Conservation (phyloP, 2,888 invertebrate genomes). For the Sesia apiformis region DNA sequence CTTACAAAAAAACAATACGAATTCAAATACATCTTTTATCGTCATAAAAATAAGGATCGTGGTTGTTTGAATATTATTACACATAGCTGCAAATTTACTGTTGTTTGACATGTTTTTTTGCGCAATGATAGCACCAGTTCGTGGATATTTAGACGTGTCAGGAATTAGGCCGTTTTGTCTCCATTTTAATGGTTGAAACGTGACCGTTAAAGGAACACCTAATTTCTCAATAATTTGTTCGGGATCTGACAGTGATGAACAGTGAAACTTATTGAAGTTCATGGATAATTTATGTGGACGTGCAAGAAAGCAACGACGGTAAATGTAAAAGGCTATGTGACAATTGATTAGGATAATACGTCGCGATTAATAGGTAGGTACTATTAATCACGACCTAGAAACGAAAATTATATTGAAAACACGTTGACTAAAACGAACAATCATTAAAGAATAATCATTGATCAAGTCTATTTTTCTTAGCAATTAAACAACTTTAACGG, state of each 20-base stretch:
- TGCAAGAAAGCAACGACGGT: conserved; percentile 11
- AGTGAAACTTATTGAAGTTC: conserved; percentile 39
- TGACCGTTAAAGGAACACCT: conserved; percentile 56
- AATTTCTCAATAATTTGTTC: conserved; percentile 63
- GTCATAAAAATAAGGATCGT: conserved; percentile 15
- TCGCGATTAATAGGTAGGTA: no score
- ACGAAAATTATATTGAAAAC: no score
- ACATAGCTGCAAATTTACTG: conserved; percentile 12
- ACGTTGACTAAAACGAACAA: no score
- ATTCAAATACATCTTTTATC: conserved; percentile 7
- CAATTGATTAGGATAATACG: not conserved
- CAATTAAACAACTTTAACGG: no score
- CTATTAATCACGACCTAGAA: no score
- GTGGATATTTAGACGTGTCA: conserved; percentile 63
- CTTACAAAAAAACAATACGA: conserved; percentile 14
- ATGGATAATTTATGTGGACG: conserved; percentile 43
- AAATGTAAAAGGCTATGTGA: conserved; percentile 19
- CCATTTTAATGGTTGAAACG: conserved; percentile 66
- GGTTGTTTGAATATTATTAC: not conserved
- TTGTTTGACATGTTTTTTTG: conserved; percentile 45
- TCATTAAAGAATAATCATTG: no score
- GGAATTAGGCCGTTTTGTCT: conserved; percentile 71
- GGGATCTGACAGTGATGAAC: conserved; percentile 57
- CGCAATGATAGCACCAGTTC: conserved; percentile 67
- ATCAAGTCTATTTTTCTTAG: no score